Evolutionary conservation across 2,797 vertebrate species (phyloP).

Genomic region (Xenentodon cancila): DNA sequence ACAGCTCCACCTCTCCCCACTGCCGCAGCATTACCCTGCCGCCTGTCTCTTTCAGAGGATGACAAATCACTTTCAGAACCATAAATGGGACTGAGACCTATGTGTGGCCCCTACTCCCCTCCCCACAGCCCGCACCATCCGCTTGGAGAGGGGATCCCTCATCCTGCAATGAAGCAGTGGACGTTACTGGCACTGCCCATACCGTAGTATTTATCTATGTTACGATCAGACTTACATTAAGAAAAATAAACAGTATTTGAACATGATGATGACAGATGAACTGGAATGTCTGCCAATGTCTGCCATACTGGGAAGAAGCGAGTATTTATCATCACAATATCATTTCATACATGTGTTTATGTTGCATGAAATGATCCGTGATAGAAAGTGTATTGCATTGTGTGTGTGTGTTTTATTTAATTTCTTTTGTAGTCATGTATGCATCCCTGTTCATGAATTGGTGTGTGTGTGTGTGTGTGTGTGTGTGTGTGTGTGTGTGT

Average conservation of each 20-base stretch:
- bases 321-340: conserved; percentile 64
- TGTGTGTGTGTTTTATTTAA: neutral
- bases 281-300: conserved; percentile 50
- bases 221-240: conserved; percentile 66
- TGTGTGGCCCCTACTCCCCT: conserved; percentile 28
- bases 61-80: conserved; percentile 67
- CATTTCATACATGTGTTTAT: conserved; percentile 49
- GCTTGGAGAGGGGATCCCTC: conserved; percentile 69
- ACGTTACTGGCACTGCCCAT: conserved; percentile 22
- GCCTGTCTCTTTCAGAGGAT: conserved; percentile 55
- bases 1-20: conserved; percentile 33
- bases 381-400: conserved; percentile 39
- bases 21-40: conserved; percentile 52
- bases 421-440: conserved; percentile 48
- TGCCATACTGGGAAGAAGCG: conserved; percentile 45
- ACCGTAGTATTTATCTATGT: conserved; percentile 60
- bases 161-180: conserved; percentile 50
- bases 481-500: conserved; percentile 33
- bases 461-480: conserved; percentile 14
- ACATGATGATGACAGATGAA: conserved; percentile 57
- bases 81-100: conserved; percentile 47
- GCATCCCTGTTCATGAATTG: conserved; percentile 64
- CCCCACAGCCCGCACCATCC: conserved; percentile 49
- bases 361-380: conserved; percentile 57
- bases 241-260: conserved; percentile 66